Evolutionary conservation across 2,113 vertebrate species (phyloP).

Genomic region (Heteronetta atricapilla): DNA sequence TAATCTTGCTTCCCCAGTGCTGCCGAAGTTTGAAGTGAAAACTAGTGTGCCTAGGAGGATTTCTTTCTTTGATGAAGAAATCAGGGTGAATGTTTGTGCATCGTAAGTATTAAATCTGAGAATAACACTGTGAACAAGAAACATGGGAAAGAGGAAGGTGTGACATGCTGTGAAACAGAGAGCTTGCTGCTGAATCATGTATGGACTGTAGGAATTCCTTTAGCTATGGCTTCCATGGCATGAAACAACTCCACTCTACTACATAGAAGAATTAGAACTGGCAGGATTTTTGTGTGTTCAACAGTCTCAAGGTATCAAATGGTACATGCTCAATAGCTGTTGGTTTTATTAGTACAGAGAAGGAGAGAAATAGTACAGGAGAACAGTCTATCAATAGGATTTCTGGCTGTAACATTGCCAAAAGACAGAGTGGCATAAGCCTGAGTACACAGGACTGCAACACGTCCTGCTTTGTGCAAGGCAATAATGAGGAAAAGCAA

Average conservation of each 20-base stretch:
- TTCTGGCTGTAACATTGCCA: background rate
- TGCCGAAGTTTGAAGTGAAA: conserved; percentile 71
- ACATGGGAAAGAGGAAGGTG: accelerated
- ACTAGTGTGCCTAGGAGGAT: conserved; percentile 38
- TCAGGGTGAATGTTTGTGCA: conserved; percentile 53
- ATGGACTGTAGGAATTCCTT: background rate
- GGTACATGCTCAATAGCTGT: background rate
- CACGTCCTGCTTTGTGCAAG: background rate
- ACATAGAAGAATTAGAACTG: background rate
- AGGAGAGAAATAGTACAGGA: background rate
- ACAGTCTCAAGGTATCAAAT: background rate
- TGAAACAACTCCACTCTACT: background rate
- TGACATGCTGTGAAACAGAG: background rate
- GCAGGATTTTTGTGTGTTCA: background rate
- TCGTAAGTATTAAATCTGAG: conserved; percentile 63
- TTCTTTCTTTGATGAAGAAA: conserved; percentile 69
- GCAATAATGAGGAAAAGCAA: background rate
- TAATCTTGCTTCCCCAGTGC: conserved; percentile 58
- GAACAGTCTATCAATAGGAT: background rate
- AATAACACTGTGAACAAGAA: background rate
- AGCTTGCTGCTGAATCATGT: background rate
- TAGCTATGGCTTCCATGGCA: background rate
- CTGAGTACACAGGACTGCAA: background rate
- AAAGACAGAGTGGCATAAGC: background rate
- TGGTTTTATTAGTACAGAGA: background rate